These are phyloP conservation scores for Gambusia affinis DNA, from an alignment of 2,113 vertebrate species.

Conservation along the genomic window DNA sequence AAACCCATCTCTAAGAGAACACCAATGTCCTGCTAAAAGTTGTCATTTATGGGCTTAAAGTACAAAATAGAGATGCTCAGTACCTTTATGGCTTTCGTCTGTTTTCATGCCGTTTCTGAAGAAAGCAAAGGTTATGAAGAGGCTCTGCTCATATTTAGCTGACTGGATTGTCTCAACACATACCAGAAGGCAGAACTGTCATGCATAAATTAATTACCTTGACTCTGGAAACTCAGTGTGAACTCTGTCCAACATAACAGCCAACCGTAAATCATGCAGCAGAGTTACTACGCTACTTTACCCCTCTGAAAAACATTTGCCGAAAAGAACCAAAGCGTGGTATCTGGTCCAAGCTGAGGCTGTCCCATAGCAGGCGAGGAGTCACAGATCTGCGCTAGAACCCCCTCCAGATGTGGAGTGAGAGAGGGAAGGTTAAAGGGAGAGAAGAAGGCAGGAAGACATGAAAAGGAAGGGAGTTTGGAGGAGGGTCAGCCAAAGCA, in stretches of 20 bases:
- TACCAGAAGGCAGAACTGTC: conserved; percentile 13
- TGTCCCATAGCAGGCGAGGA: conserved; percentile 81
- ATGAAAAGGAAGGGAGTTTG: conserved; percentile 52
- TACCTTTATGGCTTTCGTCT: neutral
- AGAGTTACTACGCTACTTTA: conserved; percentile 59
- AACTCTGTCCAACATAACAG: conserved; percentile 14
- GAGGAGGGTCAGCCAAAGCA: conserved; percentile 69
- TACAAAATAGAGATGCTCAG: neutral
- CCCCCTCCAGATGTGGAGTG: conserved; percentile 87
- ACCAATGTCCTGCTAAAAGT: conserved; percentile 3
- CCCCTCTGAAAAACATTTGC: conserved; percentile 45
- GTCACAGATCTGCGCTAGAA: conserved; percentile 75
- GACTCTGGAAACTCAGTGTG: conserved; percentile 18
- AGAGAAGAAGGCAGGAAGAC: conserved; percentile 41
- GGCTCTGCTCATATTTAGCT: neutral
- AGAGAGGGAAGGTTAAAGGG: conserved; percentile 47
- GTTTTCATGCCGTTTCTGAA: conserved; percentile 6
- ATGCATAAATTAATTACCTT: conserved; percentile 35
- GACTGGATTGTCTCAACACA: conserved; percentile 5
- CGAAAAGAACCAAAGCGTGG: conserved; percentile 50
- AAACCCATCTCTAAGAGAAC: neutral
- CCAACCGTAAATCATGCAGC: conserved; percentile 25
- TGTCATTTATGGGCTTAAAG: conserved; percentile 3
- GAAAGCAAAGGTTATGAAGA: neutral
- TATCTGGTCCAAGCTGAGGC: conserved; percentile 60